phyloP scores from a whole-genome alignment of 2,797 vertebrate genomes.

The Odontamblyopus lacepedii region DNA sequence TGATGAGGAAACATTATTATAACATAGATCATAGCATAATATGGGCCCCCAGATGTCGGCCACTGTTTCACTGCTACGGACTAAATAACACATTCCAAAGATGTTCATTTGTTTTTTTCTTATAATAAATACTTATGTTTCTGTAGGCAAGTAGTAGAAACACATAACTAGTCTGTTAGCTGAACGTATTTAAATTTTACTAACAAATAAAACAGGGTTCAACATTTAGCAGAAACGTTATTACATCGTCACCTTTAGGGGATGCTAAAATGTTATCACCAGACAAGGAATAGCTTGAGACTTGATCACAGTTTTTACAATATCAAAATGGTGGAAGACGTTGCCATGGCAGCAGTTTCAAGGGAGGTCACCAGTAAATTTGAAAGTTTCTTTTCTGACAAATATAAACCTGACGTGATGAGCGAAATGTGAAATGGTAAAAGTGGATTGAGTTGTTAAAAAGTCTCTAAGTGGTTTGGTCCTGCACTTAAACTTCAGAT shows the following conservation, averaged over 20 bases:
- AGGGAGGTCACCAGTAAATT: neutral
- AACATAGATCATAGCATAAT: no score
- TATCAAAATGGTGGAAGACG: neutral
- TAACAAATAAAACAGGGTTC: neutral
- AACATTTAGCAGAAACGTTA: neutral
- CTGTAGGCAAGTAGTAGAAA: no score
- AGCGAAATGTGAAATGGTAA: constrained; percentile 5
- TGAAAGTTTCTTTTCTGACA: neutral
- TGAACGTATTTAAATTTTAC: no score
- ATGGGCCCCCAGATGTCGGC: no score
- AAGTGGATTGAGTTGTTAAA: constrained; percentile 6
- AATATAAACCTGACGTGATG: neutral
- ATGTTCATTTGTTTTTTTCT: no score
- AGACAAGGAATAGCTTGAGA: neutral
- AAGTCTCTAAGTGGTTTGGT: constrained; percentile 4
- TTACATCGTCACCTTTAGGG: neutral
- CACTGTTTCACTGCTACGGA: no score
- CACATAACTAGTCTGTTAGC: no score
- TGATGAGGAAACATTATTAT: no score
- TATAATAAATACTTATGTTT: no score
- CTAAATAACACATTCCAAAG: no score
- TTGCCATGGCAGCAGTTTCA: neutral
- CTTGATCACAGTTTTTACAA: neutral
- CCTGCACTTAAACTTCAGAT: constrained; percentile 11
- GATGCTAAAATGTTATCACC: neutral